Conservation (phyloP, 2,797 vertebrate genomes). For the Xyrichtys novacula region DNA sequence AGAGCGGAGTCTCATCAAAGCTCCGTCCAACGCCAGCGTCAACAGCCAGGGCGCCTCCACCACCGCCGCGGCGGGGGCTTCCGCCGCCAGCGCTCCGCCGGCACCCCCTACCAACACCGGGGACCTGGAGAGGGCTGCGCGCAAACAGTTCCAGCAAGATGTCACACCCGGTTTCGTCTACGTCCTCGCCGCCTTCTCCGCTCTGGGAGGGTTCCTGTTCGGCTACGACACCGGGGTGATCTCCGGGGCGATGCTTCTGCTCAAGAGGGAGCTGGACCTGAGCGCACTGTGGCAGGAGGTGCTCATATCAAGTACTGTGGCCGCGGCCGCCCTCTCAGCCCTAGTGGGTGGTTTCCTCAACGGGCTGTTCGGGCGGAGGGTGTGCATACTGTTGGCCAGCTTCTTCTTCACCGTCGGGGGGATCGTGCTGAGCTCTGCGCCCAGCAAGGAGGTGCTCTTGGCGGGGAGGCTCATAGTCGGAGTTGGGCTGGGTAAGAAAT, state of each 20-base stretch:
- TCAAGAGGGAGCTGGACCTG: constrained; percentile 92
- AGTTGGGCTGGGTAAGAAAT: constrained; percentile 93
- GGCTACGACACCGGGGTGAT: constrained; percentile 98
- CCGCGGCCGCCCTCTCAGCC: constrained; percentile 92
- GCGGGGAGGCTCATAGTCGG: constrained; percentile 92
- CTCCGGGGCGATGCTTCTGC: constrained; percentile 95
- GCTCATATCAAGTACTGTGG: constrained; percentile 94
- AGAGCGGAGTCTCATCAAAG: constrained; percentile 88
- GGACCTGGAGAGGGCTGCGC: constrained; percentile 94
- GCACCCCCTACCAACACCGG: constrained; percentile 72
- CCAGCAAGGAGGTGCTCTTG: constrained; percentile 91
- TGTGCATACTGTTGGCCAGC: constrained; percentile 94
- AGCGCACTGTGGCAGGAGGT: constrained; percentile 95
- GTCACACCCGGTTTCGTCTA: constrained; percentile 94
- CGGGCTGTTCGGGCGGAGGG: constrained; percentile 91
- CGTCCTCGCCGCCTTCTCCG: constrained; percentile 92
- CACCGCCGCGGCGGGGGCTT: no score
- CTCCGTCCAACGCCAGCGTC: constrained; percentile 88
- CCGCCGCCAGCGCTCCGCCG: constrained; percentile 38
- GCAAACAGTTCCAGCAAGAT: constrained; percentile 95
- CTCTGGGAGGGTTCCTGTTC: constrained; percentile 95
- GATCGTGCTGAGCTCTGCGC: constrained; percentile 88
- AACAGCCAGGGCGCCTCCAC: constrained; percentile 81
- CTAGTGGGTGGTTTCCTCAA: constrained; percentile 92
- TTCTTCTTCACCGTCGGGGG: constrained; percentile 91